These are phyloP conservation scores for Oryzias dopingdopingensis DNA, from an alignment of 2,797 vertebrate species.

Conservation along the genomic window DNA sequence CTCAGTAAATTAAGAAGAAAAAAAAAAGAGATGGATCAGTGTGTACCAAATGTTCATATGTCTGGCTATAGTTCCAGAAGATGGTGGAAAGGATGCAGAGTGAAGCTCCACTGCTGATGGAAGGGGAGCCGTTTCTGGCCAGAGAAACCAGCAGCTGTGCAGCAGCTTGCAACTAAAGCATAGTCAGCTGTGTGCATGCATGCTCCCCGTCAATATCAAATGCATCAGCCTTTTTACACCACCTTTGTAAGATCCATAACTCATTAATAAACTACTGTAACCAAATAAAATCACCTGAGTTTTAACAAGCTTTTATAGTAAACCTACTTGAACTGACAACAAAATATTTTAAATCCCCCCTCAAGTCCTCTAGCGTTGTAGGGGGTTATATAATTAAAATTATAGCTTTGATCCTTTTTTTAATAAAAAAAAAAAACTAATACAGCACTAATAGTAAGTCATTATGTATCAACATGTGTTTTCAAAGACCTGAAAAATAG, in stretches of 20 bases:
- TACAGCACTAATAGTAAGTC: too few species aligned
- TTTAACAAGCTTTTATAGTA: background rate
- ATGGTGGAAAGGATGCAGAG: background rate
- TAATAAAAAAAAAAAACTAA: too few species aligned
- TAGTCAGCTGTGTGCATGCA: background rate
- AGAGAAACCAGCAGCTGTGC: background rate
- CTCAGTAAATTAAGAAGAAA: background rate
- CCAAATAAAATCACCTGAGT: background rate
- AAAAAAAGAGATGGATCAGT: too few species aligned
- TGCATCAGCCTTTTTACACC: background rate
- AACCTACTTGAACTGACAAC: background rate
- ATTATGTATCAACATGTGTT: too few species aligned
- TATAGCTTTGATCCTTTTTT: too few species aligned
- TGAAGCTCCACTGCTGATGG: background rate
- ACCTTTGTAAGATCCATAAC: background rate
- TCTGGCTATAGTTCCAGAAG: too few species aligned
- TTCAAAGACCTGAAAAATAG: too few species aligned
- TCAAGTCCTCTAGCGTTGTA: too few species aligned
- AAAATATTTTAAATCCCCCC: too few species aligned
- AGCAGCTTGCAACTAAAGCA: background rate
- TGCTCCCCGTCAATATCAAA: conserved; percentile 8
- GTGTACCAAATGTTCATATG: too few species aligned
- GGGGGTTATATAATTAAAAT: too few species aligned
- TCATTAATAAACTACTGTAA: background rate
- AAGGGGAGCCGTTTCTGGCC: too few species aligned